Evolutionary conservation across 2,888 invertebrate genomes (phyloP), one percentile per base, ranked within the genome.

Genomic region (Apantesis nais): DNA sequence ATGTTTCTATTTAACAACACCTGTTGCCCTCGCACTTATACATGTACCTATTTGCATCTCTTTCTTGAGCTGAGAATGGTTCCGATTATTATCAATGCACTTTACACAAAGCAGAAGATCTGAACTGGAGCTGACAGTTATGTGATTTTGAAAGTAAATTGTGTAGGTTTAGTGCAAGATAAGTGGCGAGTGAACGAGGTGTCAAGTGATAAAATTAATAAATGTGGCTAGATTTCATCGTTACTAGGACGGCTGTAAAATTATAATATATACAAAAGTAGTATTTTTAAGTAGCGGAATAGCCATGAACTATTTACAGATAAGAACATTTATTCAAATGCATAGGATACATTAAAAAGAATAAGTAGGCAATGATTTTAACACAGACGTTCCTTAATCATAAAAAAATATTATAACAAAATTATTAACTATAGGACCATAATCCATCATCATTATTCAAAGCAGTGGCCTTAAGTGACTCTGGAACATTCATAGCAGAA

Each of bases 31-130:
- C 86, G 2, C 80, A 72, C 89, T 2, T 39, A 8, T 22, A 0
- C 0, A 12, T 9, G 69, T n/a, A 12, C 34, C 37, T 84, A 87
- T 78, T 44, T 41, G 76, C 77, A 22, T 91, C 90, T 66, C 88
- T 1, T 74, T 91, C 86, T 11, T 78, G 88, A 74, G 81, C 88
- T 86, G 89, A 92, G 92, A 93, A 92, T 90, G 89, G 91, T 85
- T 87, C 86, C 90, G 93, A 94, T 93, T 93, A 94, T 93, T 94
- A 95, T 94, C 94, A 93, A 94, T 94, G 94, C 93, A 94, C 92
- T 95, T 95, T 94, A 95, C 94, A 95, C 90, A 93, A 94, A 94
- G 92, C 94, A 95, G 94, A 95, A 93, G 92, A 91, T 88, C 89
- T 88, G 86, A 90, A 90, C 87, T 88, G 78, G 71, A 85, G 63